Base-by-base conservation (phyloP, 1,140 invertebrate genomes). In the Adoxophyes honmai region DNA sequence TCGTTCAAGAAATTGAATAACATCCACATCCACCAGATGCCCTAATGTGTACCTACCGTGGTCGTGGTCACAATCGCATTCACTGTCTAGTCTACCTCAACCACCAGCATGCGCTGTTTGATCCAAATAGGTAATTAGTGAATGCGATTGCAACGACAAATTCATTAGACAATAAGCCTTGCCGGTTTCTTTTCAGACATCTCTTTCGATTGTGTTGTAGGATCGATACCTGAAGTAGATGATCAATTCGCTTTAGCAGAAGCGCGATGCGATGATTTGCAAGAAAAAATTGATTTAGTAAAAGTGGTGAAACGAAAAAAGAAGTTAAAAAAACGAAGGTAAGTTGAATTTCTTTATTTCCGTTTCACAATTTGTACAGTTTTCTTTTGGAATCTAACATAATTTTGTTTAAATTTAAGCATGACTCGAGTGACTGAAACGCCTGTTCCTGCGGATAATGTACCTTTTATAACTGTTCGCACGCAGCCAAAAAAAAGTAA, bases 401-500 rank as follows among this genome's bases (percentile, higher is more conserved):
- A 39, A 11, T 39, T 16, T 1, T 44, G 39, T 33, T 55, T 38
- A 6, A 10, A 38, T 57, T 36, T 5, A 18, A 57, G 55, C 13
- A 51, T 37, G 33, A 57, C 55, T 8, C 55, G 42, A 34, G 39
- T 57, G 34, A 34, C 18, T 34, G 64, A 66, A 16, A 58, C 16
- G 52, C 53, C 7, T 38, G 15, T 21, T 10, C 13, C 35, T n/a
- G 28, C 51, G 1, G 70, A 79, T 38, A 70, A 66, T 53, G 51
- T 74, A 14, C 75, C 81, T 6, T 61, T 78, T n/a, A 81, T 82
- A 39, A 57, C 68, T n/a, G 72, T 85, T 11, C 70, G 75, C n/a
- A 81, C 79, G 9, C 74, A 81, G 37, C 81, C 81, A 0, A 85
- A 85, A 52, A 82, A 81, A 61, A 82, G 81, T 85, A 64, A 80